phyloP scores from a whole-genome alignment of 30 jellyfish, hydroid and myxozoan species.

The Cassiopea xamachana region DNA sequence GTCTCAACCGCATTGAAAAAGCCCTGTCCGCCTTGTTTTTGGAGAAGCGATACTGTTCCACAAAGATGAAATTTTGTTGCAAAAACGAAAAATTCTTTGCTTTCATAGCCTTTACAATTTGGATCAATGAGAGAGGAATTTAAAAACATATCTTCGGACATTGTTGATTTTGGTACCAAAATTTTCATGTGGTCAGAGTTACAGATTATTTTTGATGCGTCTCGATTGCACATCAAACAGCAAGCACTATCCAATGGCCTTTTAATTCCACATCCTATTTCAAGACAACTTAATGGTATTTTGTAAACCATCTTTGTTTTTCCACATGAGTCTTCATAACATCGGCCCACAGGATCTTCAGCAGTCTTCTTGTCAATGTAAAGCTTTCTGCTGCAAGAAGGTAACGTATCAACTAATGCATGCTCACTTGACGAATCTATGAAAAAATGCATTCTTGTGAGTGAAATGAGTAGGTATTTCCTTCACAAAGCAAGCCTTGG shows the following conservation, averaged over 20 bases:
- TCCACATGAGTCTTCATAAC: constrained; percentile 27
- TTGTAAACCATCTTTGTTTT: background rate
- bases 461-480: too few relatives aligned
- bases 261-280: constrained; percentile 59
- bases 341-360: background rate
- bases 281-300: constrained; percentile 22
- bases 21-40: background rate
- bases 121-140: constrained; percentile 31
- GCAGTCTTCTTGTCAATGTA: constrained; percentile 3
- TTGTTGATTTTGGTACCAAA: constrained; percentile 52
- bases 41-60: constrained; percentile 13
- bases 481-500: too few relatives aligned
- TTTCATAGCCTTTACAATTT: constrained; percentile 40
- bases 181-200: constrained; percentile 26
- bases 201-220: constrained; percentile 26
- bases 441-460: too few relatives aligned
- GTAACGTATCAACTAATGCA: background rate
- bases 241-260: constrained; percentile 20
- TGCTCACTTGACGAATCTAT: too few relatives aligned
- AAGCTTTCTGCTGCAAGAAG: background rate
- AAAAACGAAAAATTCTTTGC: constrained; percentile 1
- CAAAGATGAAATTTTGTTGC: constrained; percentile 28
- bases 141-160: constrained; percentile 33
- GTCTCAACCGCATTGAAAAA: constrained; percentile 18
- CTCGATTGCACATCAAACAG: constrained; percentile 48